Base-by-base conservation (phyloP, 2,113 vertebrate genomes). In the Chionomys nivalis region DNA sequence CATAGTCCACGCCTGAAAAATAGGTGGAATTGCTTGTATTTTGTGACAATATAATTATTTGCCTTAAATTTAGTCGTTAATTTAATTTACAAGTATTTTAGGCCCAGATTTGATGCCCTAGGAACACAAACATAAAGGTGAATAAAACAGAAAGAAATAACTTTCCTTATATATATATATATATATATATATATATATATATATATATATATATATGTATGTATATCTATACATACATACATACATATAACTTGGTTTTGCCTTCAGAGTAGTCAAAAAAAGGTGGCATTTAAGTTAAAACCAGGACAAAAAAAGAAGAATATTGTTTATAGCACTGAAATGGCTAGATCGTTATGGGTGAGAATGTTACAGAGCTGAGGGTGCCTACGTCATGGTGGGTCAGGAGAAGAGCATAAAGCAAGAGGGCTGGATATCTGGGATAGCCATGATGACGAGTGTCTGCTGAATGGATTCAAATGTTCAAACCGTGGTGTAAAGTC, bases 21-120 rank as follows among this genome's bases (percentile, higher is more conserved):
- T 24, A 79, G 19, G 4, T 77, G 52, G 3, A 79, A 76, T 81
- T 39, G n/a, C n/a, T 17, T 92, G 10, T 0, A 66, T 75, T 93
- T 94, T 90, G 70, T 17, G 72, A 26, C 85, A 91, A 52, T 7
- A 83, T 76, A 65, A 10, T 76, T 70, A 10, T 3, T 91, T 90
- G 93, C 58, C 8, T 88, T 39, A 90, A 89, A 10, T 66, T 76
- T 12, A 76, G 89, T 79, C 31, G 92, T 87, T 73, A 90, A 88
- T 81, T 87, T 73, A 90, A 88, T 81, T 11, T 63, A 89, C 58
- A 90, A 47, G 49, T 61, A 94, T 44, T 90, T 87, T 52, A 90
- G 31, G 4, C 19, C 70, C 3, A 75, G 4, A 31, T 73, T 90
- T 87, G 63, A 77, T 86, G 4, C 61, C 9, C 5, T 23, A 72